Evolutionary conservation across 2,113 vertebrate genomes (phyloP).

Genomic region (Caloenas nicobarica): DNA sequence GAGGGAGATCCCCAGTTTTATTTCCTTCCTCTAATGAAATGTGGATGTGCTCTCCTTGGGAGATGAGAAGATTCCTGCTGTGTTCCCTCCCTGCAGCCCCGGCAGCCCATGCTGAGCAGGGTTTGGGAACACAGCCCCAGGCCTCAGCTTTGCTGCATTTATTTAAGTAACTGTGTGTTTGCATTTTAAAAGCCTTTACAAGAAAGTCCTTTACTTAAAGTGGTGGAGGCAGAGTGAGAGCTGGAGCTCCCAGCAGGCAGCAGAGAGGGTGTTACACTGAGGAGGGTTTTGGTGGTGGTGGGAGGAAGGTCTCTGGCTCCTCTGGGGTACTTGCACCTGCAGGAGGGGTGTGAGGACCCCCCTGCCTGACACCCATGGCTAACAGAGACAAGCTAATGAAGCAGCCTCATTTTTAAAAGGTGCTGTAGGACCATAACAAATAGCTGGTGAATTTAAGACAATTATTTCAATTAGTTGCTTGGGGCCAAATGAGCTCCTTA

Average conservation of each 20-base stretch:
- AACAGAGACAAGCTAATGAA: conserved; percentile 20
- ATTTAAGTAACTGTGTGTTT: conserved; percentile 26
- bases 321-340: background rate
- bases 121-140: conserved; percentile 13
- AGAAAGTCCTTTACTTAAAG: background rate
- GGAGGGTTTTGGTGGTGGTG: background rate
- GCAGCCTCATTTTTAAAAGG: background rate
- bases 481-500: conserved; percentile 16
- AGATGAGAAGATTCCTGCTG: conserved; percentile 5
- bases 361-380: background rate
- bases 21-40: conserved; percentile 28
- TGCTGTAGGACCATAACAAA: conserved; percentile 32
- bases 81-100: background rate
- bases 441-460: conserved; percentile 44
- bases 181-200: conserved; percentile 23
- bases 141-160: background rate
- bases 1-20: background rate
- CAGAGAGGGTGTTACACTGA: background rate
- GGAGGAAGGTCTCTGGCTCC: background rate
- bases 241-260: background rate
- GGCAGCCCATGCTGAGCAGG: conserved; percentile 6
- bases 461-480: conserved; percentile 54
- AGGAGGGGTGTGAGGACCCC: background rate
- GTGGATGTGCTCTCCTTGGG: background rate
- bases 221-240: background rate